These are phyloP conservation scores for Propithecus perrieri DNA, from an alignment of 2,797 vertebrate species.

Conservation along the genomic window DNA sequence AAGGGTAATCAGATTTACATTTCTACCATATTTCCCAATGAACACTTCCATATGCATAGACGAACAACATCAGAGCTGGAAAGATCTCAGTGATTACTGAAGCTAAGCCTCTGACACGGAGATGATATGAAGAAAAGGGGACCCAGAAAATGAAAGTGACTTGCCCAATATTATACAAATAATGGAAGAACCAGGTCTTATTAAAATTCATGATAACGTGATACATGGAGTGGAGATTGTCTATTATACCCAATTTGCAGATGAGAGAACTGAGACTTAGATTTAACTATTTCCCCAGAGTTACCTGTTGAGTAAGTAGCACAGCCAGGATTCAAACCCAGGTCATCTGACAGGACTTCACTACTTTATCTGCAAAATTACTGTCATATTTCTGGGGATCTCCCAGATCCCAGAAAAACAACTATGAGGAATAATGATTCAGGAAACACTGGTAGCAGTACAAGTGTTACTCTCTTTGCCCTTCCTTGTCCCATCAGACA, in stretches of 20 bases:
- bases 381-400: background rate
- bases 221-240: background rate
- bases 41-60: background rate
- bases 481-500: background rate
- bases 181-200: background rate
- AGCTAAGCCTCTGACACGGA: background rate
- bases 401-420: conserved; percentile 17
- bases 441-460: background rate
- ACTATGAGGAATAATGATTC: background rate
- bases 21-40: background rate
- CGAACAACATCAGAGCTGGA: background rate
- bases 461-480: no score
- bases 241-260: background rate
- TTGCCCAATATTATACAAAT: conserved; percentile 15
- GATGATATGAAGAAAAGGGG: background rate
- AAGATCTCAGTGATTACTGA: background rate
- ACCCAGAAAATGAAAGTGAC: background rate
- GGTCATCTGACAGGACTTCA: background rate
- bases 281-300: background rate
- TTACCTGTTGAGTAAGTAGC: background rate
- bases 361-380: background rate
- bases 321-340: background rate
- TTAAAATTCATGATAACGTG: background rate
- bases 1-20: background rate
- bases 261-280: background rate